phyloP scores from a whole-genome alignment of 2,113 vertebrate species.

The Suncus etruscus region DNA sequence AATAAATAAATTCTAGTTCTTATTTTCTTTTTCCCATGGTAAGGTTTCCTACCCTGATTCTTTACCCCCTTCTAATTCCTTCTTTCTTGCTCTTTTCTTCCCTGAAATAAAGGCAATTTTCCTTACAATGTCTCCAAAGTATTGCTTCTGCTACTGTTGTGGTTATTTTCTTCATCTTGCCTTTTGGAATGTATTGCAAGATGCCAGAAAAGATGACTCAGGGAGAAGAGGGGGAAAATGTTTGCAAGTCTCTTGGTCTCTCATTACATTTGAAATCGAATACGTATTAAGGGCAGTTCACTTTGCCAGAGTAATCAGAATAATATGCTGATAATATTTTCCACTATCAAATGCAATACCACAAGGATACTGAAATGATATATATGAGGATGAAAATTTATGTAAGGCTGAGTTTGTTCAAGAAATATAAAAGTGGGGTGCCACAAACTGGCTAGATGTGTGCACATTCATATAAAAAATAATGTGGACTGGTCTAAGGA shows the following conservation, averaged over 20 bases:
- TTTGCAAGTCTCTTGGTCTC: conserved; percentile 59
- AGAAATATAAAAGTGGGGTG: conserved; percentile 48
- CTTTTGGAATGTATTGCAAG: conserved; percentile 66
- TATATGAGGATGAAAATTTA: conserved; percentile 49
- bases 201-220: conserved; percentile 80
- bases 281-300: conserved; percentile 59
- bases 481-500: conserved; percentile 50
- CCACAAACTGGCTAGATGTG: conserved; percentile 61
- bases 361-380: conserved; percentile 42
- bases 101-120: conserved; percentile 59
- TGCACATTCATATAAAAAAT: conserved; percentile 55
- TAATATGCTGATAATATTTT: conserved; percentile 80
- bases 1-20: not conserved
- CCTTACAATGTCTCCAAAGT: not conserved
- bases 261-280: conserved; percentile 64
- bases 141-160: conserved; percentile 73
- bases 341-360: conserved; percentile 72
- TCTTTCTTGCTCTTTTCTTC: not conserved
- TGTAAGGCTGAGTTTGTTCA: conserved; percentile 58
- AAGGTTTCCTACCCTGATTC: not conserved
- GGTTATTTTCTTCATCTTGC: conserved; percentile 43
- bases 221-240: conserved; percentile 30
- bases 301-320: conserved; percentile 71
- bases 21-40: not conserved
- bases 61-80: not conserved